These are phyloP conservation scores for Matsumurasca onukii DNA, from an alignment of 1,140 invertebrate species.

Conservation along the genomic window DNA sequence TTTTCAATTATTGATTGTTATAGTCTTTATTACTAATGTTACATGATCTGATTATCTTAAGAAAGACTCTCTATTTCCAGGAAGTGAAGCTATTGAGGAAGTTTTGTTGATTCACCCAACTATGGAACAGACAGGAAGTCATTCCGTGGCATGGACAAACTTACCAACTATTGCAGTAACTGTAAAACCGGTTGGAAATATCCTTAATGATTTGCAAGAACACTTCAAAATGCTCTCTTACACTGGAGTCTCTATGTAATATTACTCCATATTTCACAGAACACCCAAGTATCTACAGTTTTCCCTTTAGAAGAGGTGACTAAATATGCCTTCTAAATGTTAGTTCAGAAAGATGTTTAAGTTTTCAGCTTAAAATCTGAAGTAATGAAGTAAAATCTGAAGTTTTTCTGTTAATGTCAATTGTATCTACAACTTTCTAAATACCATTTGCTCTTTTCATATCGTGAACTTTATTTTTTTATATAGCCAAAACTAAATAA, in stretches of 20 bases:
- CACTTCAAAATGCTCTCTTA: background rate
- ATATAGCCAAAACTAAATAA: too few species aligned
- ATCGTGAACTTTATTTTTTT: background rate
- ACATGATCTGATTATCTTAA: background rate
- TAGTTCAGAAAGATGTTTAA: too few species aligned
- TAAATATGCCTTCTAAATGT: too few species aligned
- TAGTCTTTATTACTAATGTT: background rate
- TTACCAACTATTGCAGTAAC: background rate
- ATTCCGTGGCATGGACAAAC: background rate
- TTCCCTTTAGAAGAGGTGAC: background rate
- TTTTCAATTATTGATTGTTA: background rate
- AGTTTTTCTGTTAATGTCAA: background rate
- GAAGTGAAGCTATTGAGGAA: background rate
- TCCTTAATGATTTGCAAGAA: background rate
- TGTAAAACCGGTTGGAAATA: background rate
- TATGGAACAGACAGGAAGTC: background rate
- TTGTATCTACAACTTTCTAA: background rate
- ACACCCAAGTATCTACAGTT: background rate
- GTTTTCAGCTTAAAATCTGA: background rate
- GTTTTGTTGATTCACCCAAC: background rate
- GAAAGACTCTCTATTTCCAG: background rate
- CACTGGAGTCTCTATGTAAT: background rate
- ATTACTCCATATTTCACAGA: background rate
- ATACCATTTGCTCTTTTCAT: background rate
- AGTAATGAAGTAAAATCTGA: background rate